Conservation (phyloP, 2,888 invertebrate genomes). For the Trachelus stipa region DNA sequence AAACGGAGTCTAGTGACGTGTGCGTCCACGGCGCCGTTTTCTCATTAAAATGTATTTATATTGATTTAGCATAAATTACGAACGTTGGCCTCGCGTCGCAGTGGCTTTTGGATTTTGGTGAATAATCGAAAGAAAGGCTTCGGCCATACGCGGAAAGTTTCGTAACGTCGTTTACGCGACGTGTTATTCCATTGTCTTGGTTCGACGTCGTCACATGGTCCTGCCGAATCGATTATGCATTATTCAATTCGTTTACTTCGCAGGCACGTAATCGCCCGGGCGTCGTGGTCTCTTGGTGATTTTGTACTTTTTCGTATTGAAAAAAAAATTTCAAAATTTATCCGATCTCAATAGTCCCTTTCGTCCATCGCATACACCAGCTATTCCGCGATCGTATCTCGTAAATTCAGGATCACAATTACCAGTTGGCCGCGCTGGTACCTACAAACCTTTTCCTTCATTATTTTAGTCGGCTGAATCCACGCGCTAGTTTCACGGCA, state of each 20-base stretch:
- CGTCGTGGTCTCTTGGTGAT: not conserved
- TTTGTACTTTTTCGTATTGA: not conserved
- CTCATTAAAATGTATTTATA: not conserved
- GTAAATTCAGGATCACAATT: not conserved
- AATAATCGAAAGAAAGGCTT: not conserved
- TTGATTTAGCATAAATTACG: constrained; percentile 2
- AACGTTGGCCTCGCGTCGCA: not conserved
- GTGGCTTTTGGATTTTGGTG: not conserved
- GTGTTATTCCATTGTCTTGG: not conserved
- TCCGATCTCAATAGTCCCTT: not conserved
- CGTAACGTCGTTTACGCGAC: not conserved
- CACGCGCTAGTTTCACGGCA: not conserved
- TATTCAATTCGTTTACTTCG: not conserved
- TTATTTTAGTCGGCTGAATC: not conserved
- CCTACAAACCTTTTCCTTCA: not conserved
- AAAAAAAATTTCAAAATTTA: not conserved
- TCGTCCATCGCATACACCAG: not conserved
- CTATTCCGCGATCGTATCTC: not conserved
- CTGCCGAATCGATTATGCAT: not conserved
- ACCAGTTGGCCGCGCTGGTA: not conserved
- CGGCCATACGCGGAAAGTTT: not conserved
- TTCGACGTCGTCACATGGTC: not conserved
- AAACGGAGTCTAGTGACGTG: not conserved
- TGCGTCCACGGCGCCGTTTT: not conserved
- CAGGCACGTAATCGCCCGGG: not conserved